Percentiles rank a stretch among this genome's conserved stretches.
These are phyloP conservation scores for Ridgeia piscesae DNA, from an alignment of 1,140 invertebrate genomes.

Conservation along the genomic window DNA sequence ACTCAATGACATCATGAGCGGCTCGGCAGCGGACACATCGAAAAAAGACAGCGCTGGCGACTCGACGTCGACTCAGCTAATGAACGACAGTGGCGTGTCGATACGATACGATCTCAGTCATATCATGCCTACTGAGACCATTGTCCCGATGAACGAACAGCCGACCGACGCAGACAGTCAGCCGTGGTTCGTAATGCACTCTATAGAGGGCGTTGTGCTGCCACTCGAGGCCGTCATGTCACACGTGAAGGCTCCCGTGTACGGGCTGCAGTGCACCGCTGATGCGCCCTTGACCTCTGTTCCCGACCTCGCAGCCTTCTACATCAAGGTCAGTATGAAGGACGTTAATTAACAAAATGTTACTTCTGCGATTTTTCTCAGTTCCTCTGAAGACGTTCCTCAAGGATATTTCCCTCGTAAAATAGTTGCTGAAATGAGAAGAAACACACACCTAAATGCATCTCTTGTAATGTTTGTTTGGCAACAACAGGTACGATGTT, in stretches of 20 bases:
- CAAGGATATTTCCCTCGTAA: no score
- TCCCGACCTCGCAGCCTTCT: conserved; percentile 74
- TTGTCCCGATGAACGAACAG: conserved; percentile 59
- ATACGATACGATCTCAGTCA: conserved; percentile 49
- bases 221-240: conserved; percentile 62
- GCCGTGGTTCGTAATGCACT: conserved; percentile 79
- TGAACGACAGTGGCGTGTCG: conserved; percentile 36
- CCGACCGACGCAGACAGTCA: conserved; percentile 43
- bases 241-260: conserved; percentile 75
- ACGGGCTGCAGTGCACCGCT: conserved; percentile 84
- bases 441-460: no score
- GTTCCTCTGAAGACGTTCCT: background rate
- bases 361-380: background rate
- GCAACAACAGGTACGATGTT: no score
- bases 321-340: conserved; percentile 64
- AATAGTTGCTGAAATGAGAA: no score
- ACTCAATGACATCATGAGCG: conserved; percentile 68
- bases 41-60: background rate
- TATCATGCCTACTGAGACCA: conserved; percentile 58
- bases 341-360: background rate
- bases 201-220: conserved; percentile 85
- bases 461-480: no score
- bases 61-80: conserved; percentile 45
- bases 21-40: conserved; percentile 20
- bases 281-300: conserved; percentile 74